Conservation (phyloP, 2,113 vertebrate species). For the Erythrocercus mccallii region DNA sequence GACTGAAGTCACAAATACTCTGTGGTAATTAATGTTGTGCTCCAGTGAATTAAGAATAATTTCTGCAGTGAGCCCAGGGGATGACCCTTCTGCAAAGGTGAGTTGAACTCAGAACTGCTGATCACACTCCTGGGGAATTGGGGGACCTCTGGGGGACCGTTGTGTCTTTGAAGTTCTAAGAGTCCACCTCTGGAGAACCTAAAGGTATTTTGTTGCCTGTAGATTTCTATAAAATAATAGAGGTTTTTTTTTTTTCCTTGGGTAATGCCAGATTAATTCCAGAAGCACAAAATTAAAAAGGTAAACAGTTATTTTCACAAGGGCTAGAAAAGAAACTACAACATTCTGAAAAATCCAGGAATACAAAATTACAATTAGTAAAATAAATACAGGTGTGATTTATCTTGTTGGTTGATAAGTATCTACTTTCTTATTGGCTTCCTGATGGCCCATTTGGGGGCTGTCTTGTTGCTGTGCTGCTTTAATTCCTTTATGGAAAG, state of each 20-base stretch:
- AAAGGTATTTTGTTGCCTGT: background rate
- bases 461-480: background rate
- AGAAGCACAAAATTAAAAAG: background rate
- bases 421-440: background rate
- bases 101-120: background rate
- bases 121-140: background rate
- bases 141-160: fast-evolving
- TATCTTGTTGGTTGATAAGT: background rate
- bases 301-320: background rate
- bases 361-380: background rate
- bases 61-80: background rate
- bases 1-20: background rate
- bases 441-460: background rate
- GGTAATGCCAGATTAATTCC: background rate
- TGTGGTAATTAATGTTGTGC: background rate
- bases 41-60: background rate
- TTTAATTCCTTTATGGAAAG: background rate
- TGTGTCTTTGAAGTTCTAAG: background rate
- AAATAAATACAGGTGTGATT: background rate
- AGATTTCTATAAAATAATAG: background rate
- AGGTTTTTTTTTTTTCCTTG: background rate
- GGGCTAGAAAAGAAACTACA: background rate
- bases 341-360: background rate
- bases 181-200: background rate
- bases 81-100: background rate